Percentiles rank a stretch among this genome's conserved stretches.
phyloP scores from a whole-genome alignment of 2,113 vertebrate species.

The Vanacampus margaritifer region DNA sequence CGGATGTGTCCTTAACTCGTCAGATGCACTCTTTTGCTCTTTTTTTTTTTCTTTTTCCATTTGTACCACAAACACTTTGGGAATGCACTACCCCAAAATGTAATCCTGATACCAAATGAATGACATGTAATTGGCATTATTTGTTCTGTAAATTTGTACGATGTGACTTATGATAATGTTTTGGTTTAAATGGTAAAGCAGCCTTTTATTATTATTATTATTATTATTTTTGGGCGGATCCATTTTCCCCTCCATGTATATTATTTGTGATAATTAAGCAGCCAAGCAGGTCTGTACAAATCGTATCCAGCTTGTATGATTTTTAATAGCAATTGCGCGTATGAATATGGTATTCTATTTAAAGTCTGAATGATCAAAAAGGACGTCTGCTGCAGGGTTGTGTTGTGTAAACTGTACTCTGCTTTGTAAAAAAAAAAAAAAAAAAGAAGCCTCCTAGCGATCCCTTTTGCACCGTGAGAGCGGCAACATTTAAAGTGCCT shows the following conservation, averaged over 20 bases:
- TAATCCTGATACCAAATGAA: slow-evolving; percentile 29
- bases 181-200: slow-evolving; percentile 7
- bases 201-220: slow-evolving; percentile 21
- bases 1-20: slow-evolving; percentile 49
- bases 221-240: slow-evolving; percentile 34
- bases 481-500: slow-evolving; percentile 75
- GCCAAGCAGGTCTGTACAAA: slow-evolving; percentile 65
- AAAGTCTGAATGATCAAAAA: slow-evolving; percentile 71
- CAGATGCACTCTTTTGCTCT: slow-evolving; percentile 45
- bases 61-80: slow-evolving; percentile 25
- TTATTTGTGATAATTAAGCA: slow-evolving; percentile 50
- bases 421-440: slow-evolving; percentile 40
- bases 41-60: background rate
- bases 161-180: background rate
- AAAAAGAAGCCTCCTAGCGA: slow-evolving; percentile 54
- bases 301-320: slow-evolving; percentile 61
- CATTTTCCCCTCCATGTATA: slow-evolving; percentile 37
- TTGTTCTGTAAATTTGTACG: slow-evolving; percentile 21
- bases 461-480: slow-evolving; percentile 55
- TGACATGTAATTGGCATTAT: slow-evolving; percentile 40
- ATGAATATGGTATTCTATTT: slow-evolving; percentile 68
- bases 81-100: slow-evolving; percentile 47
- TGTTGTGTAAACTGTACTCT: slow-evolving; percentile 34
- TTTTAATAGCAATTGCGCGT: slow-evolving; percentile 65
- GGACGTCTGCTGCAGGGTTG: slow-evolving; percentile 48